These are phyloP conservation scores for Noctua comes DNA, from an alignment of 2,888 invertebrate genomes.

Conservation along the genomic window DNA sequence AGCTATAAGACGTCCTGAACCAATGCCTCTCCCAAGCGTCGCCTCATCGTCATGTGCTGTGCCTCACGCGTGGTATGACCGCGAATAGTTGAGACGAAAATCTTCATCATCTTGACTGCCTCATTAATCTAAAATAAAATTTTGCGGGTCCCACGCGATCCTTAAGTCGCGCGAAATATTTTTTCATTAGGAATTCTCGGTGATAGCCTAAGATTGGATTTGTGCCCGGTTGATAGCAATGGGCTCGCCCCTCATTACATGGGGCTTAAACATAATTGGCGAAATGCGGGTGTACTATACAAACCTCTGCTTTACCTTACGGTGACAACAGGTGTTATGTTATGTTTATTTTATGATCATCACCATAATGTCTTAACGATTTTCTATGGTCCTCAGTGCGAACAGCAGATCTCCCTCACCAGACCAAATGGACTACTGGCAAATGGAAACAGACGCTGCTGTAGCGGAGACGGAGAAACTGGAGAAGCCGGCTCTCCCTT, in stretches of 20 bases:
- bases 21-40: neutral
- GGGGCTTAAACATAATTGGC: neutral
- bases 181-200: neutral
- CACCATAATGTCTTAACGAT: neutral
- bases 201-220: neutral
- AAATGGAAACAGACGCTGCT: slow-evolving; percentile 83
- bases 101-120: neutral
- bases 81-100: neutral
- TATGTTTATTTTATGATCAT: neutral
- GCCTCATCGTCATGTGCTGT: neutral
- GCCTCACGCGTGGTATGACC: neutral
- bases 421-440: slow-evolving; percentile 76
- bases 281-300: neutral
- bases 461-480: slow-evolving; percentile 72
- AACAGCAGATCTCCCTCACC: slow-evolving; percentile 83
- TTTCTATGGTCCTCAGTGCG: slow-evolving; percentile 66
- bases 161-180: too few species aligned
- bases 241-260: neutral
- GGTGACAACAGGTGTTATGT: neutral
- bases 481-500: slow-evolving; percentile 67
- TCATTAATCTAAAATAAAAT: neutral
- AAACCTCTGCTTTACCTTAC: neutral
- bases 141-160: neutral
- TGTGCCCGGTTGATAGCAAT: neutral
- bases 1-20: neutral